Conservation (phyloP, 2,113 vertebrate genomes). For the Oryzias melastigma region DNA sequence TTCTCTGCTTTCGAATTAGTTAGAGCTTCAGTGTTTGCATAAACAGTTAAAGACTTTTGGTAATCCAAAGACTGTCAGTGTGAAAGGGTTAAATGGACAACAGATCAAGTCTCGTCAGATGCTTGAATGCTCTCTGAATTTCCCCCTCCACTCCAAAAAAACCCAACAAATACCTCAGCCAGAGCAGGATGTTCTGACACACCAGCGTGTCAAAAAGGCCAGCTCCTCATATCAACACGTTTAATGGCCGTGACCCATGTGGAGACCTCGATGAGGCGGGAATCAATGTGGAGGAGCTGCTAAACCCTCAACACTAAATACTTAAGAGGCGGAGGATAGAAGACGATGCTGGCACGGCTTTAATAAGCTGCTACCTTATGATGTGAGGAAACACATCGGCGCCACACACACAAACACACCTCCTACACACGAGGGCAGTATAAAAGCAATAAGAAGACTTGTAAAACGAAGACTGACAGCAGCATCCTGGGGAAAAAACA, state of each 20-base stretch:
- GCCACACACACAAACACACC: constrained; percentile 4
- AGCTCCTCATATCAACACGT: constrained; percentile 16
- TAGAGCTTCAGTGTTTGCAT: too few relatives aligned
- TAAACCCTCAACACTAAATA: constrained; percentile 1
- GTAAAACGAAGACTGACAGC: constrained; percentile 37
- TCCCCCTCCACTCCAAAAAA: not conserved
- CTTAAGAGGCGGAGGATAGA: constrained; percentile 11
- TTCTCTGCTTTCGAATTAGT: too few relatives aligned
- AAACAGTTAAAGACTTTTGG: too few relatives aligned
- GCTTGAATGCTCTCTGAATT: too few relatives aligned
- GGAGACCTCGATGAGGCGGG: constrained; percentile 16
- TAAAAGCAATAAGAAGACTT: constrained; percentile 33
- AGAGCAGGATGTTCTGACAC: constrained; percentile 16
- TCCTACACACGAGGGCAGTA: constrained; percentile 37
- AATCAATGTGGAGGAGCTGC: constrained; percentile 33
- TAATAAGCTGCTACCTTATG: constrained; percentile 22
- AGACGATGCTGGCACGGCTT: constrained; percentile 27
- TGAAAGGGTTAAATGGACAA: too few relatives aligned
- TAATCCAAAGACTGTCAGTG: too few relatives aligned
- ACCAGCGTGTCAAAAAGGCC: not conserved
- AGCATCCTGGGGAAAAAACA: constrained; percentile 18
- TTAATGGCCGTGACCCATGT: constrained; percentile 22
- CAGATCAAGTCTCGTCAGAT: too few relatives aligned
- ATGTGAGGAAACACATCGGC: constrained; percentile 16
- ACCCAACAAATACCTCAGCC: not conserved